Conservation (phyloP, 2,113 vertebrate species). For the Malaclemys terrapin region DNA sequence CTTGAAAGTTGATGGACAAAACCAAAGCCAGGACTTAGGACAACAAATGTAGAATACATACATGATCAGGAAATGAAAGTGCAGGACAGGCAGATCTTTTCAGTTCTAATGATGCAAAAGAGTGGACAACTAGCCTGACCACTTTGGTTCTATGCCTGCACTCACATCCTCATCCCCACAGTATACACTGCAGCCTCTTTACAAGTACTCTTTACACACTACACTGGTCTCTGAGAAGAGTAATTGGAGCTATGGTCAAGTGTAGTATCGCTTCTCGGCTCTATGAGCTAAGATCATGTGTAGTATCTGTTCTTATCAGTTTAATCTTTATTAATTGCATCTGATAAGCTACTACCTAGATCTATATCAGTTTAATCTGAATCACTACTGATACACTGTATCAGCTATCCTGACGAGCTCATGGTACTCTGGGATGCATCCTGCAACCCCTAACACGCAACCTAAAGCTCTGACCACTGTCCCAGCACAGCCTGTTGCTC, state of each 20-base stretch:
- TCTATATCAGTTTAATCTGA: too few relatives aligned
- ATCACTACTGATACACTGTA: too few relatives aligned
- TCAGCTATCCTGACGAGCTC: too few relatives aligned
- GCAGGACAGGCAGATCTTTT: not conserved
- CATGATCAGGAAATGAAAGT: not conserved
- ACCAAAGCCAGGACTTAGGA: not conserved
- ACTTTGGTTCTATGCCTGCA: not conserved
- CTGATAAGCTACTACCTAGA: too few relatives aligned
- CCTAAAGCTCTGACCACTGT: too few relatives aligned
- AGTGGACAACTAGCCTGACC: not conserved
- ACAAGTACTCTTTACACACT: not conserved
- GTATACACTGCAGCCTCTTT: not conserved
- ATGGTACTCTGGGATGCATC: too few relatives aligned
- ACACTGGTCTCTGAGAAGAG: not conserved
- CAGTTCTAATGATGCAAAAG: not conserved
- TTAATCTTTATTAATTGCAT: too few relatives aligned
- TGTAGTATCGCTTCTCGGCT: not conserved
- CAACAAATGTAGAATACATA: not conserved
- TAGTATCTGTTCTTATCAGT: too few relatives aligned
- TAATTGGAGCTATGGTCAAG: not conserved
- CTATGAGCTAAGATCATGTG: too few relatives aligned
- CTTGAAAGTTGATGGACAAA: not conserved
- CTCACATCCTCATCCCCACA: not conserved
- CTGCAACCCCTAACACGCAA: too few relatives aligned
- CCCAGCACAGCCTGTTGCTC: too few relatives aligned